Conservation (phyloP, 2,888 invertebrate species). For the Eudemis profundana region DNA sequence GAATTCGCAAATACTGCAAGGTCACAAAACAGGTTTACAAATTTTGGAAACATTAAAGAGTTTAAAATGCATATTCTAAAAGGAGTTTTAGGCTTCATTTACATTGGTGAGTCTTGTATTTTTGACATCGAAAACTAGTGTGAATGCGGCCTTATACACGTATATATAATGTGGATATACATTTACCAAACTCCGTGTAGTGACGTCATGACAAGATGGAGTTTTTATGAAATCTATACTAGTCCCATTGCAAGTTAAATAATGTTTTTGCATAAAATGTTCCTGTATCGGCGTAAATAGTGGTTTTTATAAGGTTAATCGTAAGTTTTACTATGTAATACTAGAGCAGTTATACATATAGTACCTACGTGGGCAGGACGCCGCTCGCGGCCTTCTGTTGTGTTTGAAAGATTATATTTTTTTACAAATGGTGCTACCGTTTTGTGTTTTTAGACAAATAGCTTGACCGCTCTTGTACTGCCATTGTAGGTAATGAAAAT, state of each 20-base stretch:
- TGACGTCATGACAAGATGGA: slow-evolving; percentile 64
- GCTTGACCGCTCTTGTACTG: slow-evolving; percentile 74
- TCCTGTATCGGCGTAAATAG: slow-evolving; percentile 82
- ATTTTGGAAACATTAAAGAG: slow-evolving; percentile 46
- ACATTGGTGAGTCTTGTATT: slow-evolving; percentile 73
- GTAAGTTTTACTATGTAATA: slow-evolving; percentile 72
- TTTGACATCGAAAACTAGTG: slow-evolving; percentile 78
- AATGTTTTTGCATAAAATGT: slow-evolving; percentile 79
- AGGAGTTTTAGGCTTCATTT: slow-evolving; percentile 75
- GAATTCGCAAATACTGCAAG: slow-evolving; percentile 51
- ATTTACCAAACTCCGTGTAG: slow-evolving; percentile 63
- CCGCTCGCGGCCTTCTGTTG: slow-evolving; percentile 59
- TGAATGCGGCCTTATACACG: slow-evolving; percentile 77
- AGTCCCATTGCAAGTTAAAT: slow-evolving; percentile 83
- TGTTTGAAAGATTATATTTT: slow-evolving; percentile 75
- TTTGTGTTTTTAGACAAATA: slow-evolving; percentile 79
- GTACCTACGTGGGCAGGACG: slow-evolving; percentile 43
- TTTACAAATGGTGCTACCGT: slow-evolving; percentile 84
- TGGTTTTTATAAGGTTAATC: slow-evolving; percentile 72
- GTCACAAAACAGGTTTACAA: slow-evolving; percentile 66
- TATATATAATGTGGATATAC: slow-evolving; percentile 55
- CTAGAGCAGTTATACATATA: slow-evolving; percentile 59
- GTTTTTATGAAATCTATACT: slow-evolving; percentile 73
- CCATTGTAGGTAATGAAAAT: slow-evolving; percentile 51
- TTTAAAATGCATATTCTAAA: slow-evolving; percentile 68